Conservation (phyloP, 2,797 vertebrate genomes). For the Cirrhinus molitorella region DNA sequence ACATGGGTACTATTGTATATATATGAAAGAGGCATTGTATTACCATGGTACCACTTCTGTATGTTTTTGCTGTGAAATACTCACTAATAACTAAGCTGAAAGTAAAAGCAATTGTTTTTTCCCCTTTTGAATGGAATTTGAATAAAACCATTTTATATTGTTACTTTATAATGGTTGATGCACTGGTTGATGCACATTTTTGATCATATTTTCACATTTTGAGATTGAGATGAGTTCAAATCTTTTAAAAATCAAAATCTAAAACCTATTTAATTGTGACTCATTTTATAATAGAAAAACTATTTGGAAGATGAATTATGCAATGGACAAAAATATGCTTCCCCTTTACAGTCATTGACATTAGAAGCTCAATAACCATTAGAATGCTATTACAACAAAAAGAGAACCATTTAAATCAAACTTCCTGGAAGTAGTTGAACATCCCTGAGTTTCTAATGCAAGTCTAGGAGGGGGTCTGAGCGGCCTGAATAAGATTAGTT, state of each 20-base stretch:
- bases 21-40: neutral
- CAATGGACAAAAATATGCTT: neutral
- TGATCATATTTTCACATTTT: neutral
- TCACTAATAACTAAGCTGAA: neutral
- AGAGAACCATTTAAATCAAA: conserved; percentile 67
- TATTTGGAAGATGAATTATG: neutral
- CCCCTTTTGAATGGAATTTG: neutral
- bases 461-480: conserved; percentile 60
- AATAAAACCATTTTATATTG: neutral
- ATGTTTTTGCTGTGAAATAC: neutral
- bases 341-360: neutral
- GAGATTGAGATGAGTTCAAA: no score
- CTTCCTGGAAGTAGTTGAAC: conserved; percentile 62
- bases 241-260: neutral
- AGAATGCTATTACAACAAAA: conserved; percentile 52
- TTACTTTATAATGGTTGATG: neutral
- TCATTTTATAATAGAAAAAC: neutral
- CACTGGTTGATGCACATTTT: neutral
- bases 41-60: neutral
- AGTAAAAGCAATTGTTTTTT: neutral
- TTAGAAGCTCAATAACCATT: conserved; percentile 38
- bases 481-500: conserved; percentile 59
- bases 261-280: neutral
- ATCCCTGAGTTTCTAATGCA: conserved; percentile 57
- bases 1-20: neutral